A percentile compares a stretch with the other conserved stretches of the same genome.
phyloP scores from a whole-genome alignment of 2,797 vertebrate genomes.

The Sebastes minor region DNA sequence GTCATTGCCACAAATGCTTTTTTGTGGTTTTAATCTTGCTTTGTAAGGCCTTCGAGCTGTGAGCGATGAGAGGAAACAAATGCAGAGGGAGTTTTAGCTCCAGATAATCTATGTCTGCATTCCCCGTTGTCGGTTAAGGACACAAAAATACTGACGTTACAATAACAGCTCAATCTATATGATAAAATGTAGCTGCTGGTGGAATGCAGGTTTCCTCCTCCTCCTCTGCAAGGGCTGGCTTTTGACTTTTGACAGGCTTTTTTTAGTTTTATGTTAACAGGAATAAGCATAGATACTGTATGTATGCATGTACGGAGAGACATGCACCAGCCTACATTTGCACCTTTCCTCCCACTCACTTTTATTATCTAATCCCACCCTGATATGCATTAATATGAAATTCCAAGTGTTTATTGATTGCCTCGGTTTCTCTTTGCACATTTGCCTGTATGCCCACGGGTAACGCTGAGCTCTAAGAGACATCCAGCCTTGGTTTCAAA shows the following conservation, averaged over 20 bases:
- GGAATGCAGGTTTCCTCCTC: neutral
- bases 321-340: neutral
- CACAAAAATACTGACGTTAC: slow-evolving; percentile 3
- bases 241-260: slow-evolving; percentile 10
- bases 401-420: slow-evolving; percentile 50
- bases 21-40: slow-evolving; percentile 28
- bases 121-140: neutral
- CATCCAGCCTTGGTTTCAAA: slow-evolving; percentile 46
- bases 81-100: slow-evolving; percentile 13
- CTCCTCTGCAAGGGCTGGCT: neutral
- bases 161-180: slow-evolving; percentile 18
- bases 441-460: slow-evolving; percentile 38
- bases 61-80: slow-evolving; percentile 18
- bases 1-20: neutral
- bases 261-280: neutral
- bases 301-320: neutral
- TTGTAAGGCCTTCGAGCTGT: slow-evolving; percentile 22
- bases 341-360: neutral
- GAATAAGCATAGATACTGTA: neutral
- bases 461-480: slow-evolving; percentile 35
- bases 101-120: slow-evolving; percentile 20
- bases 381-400: slow-evolving; percentile 36
- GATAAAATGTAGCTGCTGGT: slow-evolving; percentile 23
- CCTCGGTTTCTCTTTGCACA: slow-evolving; percentile 14
- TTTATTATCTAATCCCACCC: slow-evolving; percentile 14